Conservation (phyloP, 2,888 invertebrate species). For the Bugula neritina region DNA sequence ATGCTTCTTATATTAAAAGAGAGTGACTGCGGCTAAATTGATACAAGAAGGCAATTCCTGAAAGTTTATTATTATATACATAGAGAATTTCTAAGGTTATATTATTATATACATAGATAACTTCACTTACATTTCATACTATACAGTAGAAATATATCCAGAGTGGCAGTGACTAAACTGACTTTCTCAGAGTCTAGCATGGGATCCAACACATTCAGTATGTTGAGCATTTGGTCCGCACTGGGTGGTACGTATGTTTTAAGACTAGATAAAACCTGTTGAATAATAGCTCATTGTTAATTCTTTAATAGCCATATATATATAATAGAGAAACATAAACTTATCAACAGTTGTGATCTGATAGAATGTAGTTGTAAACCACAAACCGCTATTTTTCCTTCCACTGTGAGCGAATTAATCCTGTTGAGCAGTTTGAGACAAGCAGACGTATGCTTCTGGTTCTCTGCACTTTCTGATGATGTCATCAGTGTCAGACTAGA, state of each 20-base stretch:
- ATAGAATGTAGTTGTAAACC: too few species aligned
- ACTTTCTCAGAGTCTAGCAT: neutral
- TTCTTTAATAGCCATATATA: neutral
- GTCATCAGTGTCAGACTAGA: constrained; percentile 2
- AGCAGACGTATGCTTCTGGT: neutral
- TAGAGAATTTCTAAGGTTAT: too few species aligned
- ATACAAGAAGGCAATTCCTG: too few species aligned
- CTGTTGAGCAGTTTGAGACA: neutral
- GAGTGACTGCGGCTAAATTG: too few species aligned
- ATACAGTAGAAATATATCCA: constrained; percentile 15
- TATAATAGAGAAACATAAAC: too few species aligned
- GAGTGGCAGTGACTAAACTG: neutral
- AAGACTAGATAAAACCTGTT: neutral
- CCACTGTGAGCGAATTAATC: neutral
- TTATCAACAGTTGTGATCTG: too few species aligned
- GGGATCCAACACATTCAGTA: constrained; percentile 19
- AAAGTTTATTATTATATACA: too few species aligned
- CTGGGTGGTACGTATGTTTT: neutral
- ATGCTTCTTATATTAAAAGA: too few species aligned
- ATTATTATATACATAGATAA: too few species aligned
- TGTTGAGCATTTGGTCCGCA: neutral
- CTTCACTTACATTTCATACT: neutral
- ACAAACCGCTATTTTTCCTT: neutral
- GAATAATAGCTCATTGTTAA: neutral
- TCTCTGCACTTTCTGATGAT: neutral